phyloP scores from a whole-genome alignment of 2,888 invertebrate genomes.

The Cantharis rustica region DNA sequence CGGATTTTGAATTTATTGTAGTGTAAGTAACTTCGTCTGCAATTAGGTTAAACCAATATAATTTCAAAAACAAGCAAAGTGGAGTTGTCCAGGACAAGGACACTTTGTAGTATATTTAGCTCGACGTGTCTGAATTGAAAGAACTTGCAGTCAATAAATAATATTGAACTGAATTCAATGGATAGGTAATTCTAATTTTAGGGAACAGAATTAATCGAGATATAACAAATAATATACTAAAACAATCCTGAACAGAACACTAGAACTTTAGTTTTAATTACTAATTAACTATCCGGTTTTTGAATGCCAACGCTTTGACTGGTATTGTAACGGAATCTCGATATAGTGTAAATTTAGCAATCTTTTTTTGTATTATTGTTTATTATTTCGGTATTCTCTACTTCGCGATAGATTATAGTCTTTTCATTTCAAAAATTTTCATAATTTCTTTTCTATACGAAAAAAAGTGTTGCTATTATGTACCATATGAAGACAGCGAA shows the following conservation, averaged over 20 bases:
- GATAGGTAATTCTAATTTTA: neutral
- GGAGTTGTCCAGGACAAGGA: neutral
- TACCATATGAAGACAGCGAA: neutral
- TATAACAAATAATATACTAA: neutral
- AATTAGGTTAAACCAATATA: neutral
- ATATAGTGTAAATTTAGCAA: neutral
- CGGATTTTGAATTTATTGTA: neutral
- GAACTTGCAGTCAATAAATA: neutral
- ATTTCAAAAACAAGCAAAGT: neutral
- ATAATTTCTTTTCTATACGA: too few species aligned
- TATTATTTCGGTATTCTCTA: too few species aligned
- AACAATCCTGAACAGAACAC: neutral
- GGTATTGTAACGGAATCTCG: neutral
- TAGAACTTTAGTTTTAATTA: neutral
- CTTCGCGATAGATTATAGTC: neutral
- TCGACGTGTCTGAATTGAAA: neutral
- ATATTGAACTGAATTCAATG: neutral
- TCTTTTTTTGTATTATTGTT: neutral
- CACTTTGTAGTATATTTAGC: neutral
- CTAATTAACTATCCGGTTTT: neutral
- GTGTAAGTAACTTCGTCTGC: neutral
- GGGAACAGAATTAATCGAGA: neutral
- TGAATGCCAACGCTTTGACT: neutral
- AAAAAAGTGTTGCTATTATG: neutral
- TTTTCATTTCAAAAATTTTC: too few species aligned